Base-by-base conservation (phyloP, 1,140 invertebrate species). In the Ceratitis capitata region DNA sequence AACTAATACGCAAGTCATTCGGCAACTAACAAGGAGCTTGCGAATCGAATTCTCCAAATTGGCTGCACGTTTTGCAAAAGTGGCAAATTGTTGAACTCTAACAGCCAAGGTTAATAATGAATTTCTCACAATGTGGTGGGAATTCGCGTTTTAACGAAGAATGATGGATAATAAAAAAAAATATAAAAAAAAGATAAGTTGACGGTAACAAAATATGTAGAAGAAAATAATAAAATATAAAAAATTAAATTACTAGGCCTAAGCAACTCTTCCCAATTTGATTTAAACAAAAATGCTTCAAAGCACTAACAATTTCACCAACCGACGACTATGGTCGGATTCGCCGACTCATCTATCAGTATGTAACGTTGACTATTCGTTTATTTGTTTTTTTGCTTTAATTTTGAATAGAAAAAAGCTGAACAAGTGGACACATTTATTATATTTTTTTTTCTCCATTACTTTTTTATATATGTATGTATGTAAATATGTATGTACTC, bases 391-490 rank as follows among this genome's bases (percentile, higher is more conserved):
- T 47, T 47, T 47, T 47, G 12, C 12, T 47, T 61, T 61, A n/a
- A n/a, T 61, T 61, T 29, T 29, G 9, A 9, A n/a, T n/a, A 26
- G 56, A 58, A 58, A 58, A 58, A 61, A 32, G 3, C 29, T 29
- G 58, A 61, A 61, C 58, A 61, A 61, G 58, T 61, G 58, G 58
- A 61, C 58, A 61, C 58, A 61, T 29, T 61, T 61, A 61, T 61
- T 9, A 47, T 47, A 53, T 53, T 53, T 53, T 53, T 53, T 29
- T 56, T 69, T 32, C 58, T 10, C 35, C 19, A 32, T 32, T 14
- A 56, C 51, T 56, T 56, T n/a, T 56, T 7, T 56, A 56, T 9
- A 56, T 69, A n/a, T n/a, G n/a, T n/a, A n/a, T n/a, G n/a, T n/a
- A n/a, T n/a, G n/a, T n/a, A n/a, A n/a, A n/a, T n/a, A n/a, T n/a